Conservation (phyloP, 37 sponge, comb jelly and placozoan genomes). For the Haliclona indistincta region DNA sequence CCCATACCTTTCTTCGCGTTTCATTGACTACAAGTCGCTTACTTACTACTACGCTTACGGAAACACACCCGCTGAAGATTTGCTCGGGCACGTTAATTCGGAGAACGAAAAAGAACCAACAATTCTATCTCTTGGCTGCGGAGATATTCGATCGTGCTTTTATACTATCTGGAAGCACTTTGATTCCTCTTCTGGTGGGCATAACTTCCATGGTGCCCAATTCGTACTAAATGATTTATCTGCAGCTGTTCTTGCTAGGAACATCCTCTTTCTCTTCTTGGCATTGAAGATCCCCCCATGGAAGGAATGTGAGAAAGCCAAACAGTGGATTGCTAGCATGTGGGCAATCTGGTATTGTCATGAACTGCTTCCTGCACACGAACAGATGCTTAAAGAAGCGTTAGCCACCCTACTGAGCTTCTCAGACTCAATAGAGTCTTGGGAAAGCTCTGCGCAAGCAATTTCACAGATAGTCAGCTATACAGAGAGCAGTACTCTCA, state of each 20-base stretch:
- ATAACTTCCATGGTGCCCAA: conserved; percentile 22
- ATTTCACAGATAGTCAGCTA: conserved; percentile 8
- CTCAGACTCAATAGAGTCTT: neutral
- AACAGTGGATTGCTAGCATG: conserved; percentile 35
- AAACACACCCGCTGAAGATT: conserved; percentile 43
- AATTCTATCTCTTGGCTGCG: conserved; percentile 41
- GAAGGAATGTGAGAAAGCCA: neutral
- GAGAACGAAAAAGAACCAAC: conserved; percentile 12
- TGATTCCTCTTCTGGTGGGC: neutral
- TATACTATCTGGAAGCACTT: conserved; percentile 62
- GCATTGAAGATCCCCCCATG: conserved; percentile 1
- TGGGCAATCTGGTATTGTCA: conserved; percentile 62
- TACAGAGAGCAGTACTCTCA: neutral
- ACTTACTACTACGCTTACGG: conserved; percentile 31
- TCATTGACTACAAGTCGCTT: neutral
- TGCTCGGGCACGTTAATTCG: conserved; percentile 11
- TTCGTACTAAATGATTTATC: conserved; percentile 40
- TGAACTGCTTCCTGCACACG: conserved; percentile 33
- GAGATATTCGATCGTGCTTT: conserved; percentile 45
- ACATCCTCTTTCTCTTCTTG: conserved; percentile 42
- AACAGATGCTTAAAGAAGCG: neutral
- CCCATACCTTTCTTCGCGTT: neutral
- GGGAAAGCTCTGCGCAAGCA: conserved; percentile 7
- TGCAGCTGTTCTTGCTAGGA: conserved; percentile 43
- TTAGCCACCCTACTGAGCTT: conserved; percentile 5